Evolutionary conservation across 2,797 vertebrate genomes (phyloP).

Genomic region (Carapus acus): DNA sequence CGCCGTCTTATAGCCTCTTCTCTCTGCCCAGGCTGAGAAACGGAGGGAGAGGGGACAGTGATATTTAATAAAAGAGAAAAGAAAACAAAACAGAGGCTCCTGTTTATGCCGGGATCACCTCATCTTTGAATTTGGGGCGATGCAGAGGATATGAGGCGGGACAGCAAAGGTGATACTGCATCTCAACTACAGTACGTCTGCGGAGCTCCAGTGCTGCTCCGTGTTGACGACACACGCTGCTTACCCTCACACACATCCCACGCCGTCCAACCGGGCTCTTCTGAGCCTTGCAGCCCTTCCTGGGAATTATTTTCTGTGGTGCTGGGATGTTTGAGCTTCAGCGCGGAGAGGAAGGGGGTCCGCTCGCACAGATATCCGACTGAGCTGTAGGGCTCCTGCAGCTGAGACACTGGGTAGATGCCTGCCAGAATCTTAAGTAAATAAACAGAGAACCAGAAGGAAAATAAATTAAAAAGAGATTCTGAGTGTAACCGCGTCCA

Average conservation of each 20-base stretch:
- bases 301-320: constrained; percentile 35
- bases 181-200: too few species aligned
- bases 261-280: constrained; percentile 78
- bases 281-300: constrained; percentile 37
- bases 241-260: constrained; percentile 92
- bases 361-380: constrained; percentile 86
- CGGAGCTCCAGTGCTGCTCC: too few species aligned
- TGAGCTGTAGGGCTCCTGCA: constrained; percentile 88
- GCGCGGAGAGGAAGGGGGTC: constrained; percentile 70
- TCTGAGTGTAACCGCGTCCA: neutral
- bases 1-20: constrained; percentile 86
- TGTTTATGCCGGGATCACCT: too few species aligned
- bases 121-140: too few species aligned
- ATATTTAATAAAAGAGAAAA: too few species aligned
- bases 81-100: too few species aligned
- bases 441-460: constrained; percentile 5
- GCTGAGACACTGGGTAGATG: constrained; percentile 88
- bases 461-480: neutral
- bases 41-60: neutral
- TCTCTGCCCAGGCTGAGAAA: constrained; percentile 85
- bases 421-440: constrained; percentile 79
- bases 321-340: constrained; percentile 79
- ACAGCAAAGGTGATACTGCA: too few species aligned
- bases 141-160: too few species aligned
- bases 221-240: neutral